Evolutionary conservation across 2,113 vertebrate genomes (phyloP), one percentile per base, ranked within the genome.

Genomic region (Dolichotis patagonum): DNA sequence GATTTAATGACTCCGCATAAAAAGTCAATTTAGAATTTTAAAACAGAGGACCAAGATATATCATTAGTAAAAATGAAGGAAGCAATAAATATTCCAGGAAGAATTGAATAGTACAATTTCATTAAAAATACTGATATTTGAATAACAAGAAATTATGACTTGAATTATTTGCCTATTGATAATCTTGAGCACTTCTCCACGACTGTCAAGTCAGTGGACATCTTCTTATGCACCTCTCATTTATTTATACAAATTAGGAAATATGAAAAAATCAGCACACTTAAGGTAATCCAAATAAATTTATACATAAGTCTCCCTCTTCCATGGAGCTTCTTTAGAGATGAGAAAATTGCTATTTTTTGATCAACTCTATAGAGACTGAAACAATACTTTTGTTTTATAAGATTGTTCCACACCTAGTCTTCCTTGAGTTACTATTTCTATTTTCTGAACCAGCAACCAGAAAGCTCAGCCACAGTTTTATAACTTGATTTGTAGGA

Each of bases 91-190:
- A 88, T 38, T 22, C 2, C 43, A 65, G 41, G 13, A 32, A 96
- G 58, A 24, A 92, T 9, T 24, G 5, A 85, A 60, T 85, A 17
- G 46, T 71, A 35, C 13, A 1, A 82, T 89, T 82, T 87, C 35
- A 69, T 85, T 91, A 56, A 75, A 88, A 90, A 77, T 89, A 3
- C 19, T 92, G 16, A 65, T 89, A 46, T 91, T 41, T 95, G n/a
- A 2, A 35, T 88, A n/a, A 95, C n/a, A 75, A 92, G 69, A 90
- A 10, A 13, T 85, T 60, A 54, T 14, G 30, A 75, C 90, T 71
- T 49, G 28, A 96, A 73, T 82, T 69, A 93, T 54, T 88, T 88
- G 2, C 11, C 20, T 67, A 41, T 9, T 54, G 5, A 75, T 41
- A 13, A 77, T 22, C 6, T 69, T 8, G 14, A 95, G n/a, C 3